phyloP scores from a whole-genome alignment of 2,888 invertebrate genomes.

The Pristionchus maxplancki region DNA sequence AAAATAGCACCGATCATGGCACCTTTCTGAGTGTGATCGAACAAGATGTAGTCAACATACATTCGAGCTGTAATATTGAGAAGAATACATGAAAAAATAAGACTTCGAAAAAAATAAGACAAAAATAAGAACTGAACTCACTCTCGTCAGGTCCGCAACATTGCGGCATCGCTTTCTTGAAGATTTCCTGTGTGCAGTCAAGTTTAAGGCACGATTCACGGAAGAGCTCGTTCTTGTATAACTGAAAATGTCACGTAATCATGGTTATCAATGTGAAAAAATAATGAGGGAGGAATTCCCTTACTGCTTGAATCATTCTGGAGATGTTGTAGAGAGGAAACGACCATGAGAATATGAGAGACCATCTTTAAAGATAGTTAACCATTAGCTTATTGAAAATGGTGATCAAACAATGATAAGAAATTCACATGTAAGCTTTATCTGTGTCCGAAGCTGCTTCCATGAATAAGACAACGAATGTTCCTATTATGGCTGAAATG shows the following conservation, averaged over 20 bases:
- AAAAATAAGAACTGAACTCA: background rate
- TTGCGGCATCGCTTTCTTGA: conserved; percentile 47
- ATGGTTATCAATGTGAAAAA: too few species aligned
- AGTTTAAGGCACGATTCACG: conserved; percentile 64
- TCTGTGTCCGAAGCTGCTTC: conserved; percentile 57
- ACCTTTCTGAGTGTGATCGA: conserved; percentile 58
- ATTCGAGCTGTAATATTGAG: conserved; percentile 47
- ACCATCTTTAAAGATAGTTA: conserved; percentile 21
- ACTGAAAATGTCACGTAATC: too few species aligned
- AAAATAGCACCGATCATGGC: conserved; percentile 64
- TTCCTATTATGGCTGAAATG: conserved; percentile 68
- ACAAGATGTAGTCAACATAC: conserved; percentile 61
- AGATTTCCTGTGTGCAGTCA: conserved; percentile 60
- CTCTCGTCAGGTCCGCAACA: conserved; percentile 61
- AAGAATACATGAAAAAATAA: too few species aligned
- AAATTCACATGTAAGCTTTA: conserved; percentile 51
- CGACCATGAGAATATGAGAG: conserved; percentile 57
- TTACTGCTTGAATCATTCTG: conserved; percentile 54
- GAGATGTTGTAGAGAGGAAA: conserved; percentile 61
- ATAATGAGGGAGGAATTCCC: background rate
- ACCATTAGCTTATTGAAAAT: background rate
- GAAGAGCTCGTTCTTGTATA: conserved; percentile 68
- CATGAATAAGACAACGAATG: conserved; percentile 71
- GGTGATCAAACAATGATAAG: background rate
- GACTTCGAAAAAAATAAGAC: too few species aligned